Conservation (phyloP, 2,113 vertebrate genomes). For the Ceyx margarethae region DNA sequence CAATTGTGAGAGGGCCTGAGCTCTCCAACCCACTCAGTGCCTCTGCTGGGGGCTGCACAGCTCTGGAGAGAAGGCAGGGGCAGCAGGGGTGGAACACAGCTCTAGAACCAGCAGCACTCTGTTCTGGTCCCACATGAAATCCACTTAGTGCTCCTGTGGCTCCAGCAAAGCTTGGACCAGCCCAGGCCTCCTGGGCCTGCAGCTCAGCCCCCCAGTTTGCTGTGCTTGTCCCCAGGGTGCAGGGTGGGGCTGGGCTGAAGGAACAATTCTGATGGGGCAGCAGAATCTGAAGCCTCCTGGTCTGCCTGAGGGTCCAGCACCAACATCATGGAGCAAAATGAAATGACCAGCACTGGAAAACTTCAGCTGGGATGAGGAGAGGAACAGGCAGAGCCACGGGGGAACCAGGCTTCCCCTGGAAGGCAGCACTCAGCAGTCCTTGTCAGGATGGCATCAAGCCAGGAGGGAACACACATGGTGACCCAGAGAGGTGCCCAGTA, state of each 20-base stretch:
- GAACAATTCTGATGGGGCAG: neutral
- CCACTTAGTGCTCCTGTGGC: neutral
- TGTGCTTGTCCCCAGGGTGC: neutral
- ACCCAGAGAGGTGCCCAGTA: neutral
- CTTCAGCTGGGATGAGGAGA: neutral
- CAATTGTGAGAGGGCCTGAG: neutral
- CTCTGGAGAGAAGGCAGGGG: neutral
- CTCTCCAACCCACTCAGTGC: accelerated
- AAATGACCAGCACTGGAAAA: neutral
- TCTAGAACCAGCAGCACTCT: neutral
- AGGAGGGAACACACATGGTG: accelerated
- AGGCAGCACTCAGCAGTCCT: neutral
- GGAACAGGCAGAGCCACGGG: neutral
- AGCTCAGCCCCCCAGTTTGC: neutral
- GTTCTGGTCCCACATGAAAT: neutral
- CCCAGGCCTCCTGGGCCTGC: neutral
- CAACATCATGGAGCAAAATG: neutral
- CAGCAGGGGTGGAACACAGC: neutral
- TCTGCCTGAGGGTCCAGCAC: neutral
- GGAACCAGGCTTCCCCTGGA: neutral
- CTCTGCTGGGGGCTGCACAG: neutral
- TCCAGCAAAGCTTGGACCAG: neutral
- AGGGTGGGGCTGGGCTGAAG: neutral
- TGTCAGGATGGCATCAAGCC: neutral
- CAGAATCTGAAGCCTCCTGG: neutral